These are phyloP conservation scores for Petrocephalus zakoni DNA, from an alignment of 2,113 vertebrate genomes.

Conservation along the genomic window DNA sequence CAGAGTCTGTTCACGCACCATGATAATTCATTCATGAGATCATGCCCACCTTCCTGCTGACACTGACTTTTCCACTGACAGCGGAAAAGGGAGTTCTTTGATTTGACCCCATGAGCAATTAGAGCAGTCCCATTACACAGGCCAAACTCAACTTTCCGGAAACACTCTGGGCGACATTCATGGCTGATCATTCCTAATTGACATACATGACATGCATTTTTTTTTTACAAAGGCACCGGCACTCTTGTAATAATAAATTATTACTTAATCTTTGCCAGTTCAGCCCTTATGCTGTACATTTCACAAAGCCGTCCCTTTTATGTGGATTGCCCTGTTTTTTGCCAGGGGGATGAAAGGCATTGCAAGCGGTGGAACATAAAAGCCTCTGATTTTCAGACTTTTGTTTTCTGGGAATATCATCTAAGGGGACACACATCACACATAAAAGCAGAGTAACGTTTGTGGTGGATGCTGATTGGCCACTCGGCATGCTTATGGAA, in stretches of 20 bases:
- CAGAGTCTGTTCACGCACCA: not conserved
- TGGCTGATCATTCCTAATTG: not conserved
- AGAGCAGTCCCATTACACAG: not conserved
- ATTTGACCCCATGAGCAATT: not conserved
- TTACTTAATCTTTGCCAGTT: not conserved
- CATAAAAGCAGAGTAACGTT: too few relatives aligned
- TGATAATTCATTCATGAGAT: not conserved
- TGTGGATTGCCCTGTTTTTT: not conserved
- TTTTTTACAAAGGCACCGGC: not conserved
- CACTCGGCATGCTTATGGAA: too few relatives aligned
- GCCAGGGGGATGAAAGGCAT: not conserved
- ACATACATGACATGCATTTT: not conserved
- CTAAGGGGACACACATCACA: too few relatives aligned
- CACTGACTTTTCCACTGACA: not conserved
- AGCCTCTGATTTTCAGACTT: not conserved
- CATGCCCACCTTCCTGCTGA: not conserved
- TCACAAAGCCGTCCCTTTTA: constrained; percentile 12
- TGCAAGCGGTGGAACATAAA: not conserved
- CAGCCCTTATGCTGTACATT: not conserved
- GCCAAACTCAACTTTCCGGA: not conserved
- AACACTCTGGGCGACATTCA: not conserved
- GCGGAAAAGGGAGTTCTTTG: too few relatives aligned
- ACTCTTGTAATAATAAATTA: constrained; percentile 6
- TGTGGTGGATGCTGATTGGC: too few relatives aligned
- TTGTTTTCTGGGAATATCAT: not conserved